Base-by-base conservation (phyloP, 2,888 invertebrate genomes). In the Parelbella ahira region DNA sequence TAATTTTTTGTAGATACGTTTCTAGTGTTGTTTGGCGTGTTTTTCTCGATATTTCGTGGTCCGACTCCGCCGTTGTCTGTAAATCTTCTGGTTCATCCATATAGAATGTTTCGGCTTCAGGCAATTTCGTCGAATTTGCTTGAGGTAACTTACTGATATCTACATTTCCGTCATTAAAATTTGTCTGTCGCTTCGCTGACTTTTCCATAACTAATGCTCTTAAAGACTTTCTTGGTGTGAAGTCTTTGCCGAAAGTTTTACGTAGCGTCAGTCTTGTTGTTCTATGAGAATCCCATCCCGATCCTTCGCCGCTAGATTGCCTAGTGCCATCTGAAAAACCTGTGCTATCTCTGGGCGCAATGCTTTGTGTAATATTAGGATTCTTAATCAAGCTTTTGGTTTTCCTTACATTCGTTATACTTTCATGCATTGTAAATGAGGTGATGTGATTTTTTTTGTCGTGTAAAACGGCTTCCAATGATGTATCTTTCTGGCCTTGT, bases 231-330 rank as follows among this genome's bases (percentile, higher is more conserved):
- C 83, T 57, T 0, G 69, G 68, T 1, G 76, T 75, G 29, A 79
- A 77, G 45, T 82, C 81, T 62, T 68, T 75, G 0, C 86, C 86
- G 3, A 80, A 76, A 1, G 86, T 86, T 49, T 76, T 70, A 12
- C 86, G 60, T 7, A 86, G 38, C 0, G 86, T 86, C 61, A 78
- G 78, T 15, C 80, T 61, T 0, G 83, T 81, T 0, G 72, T 75
- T 48, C 83, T 72, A 48, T 86, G 86, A 0, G 86, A 86, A 29
- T 86, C 86, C 86, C 86, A 86, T 0, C 74, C 79, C 0, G 86
- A 84, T 1, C 74, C 72, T 60, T 80, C 81, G 0, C 63, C 73
- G 19, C 73, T 82, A 1, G 80, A 83, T 47, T 73, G 61, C 7
- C 10, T 63, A n/a, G 67, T 59, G 0, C 64, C 70, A 45, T 74